Conservation (phyloP, 2,888 invertebrate genomes). For the Torymus tubicola region DNA sequence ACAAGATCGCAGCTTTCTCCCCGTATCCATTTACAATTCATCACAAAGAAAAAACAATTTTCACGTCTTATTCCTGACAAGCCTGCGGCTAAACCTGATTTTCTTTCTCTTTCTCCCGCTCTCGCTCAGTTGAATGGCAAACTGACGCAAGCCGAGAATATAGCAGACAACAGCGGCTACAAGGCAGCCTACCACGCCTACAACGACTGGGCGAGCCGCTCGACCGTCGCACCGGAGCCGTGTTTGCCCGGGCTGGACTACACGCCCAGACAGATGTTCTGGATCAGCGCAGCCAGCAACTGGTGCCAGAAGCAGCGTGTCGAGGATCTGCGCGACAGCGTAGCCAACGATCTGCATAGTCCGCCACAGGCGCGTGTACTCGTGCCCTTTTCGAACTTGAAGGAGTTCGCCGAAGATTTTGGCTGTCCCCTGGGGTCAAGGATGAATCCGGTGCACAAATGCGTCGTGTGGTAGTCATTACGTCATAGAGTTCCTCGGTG, state of each 20-base stretch:
- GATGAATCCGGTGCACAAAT: constrained; percentile 82
- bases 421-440: constrained; percentile 79
- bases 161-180: constrained; percentile 92
- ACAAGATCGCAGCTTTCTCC: no score
- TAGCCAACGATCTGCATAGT: constrained; percentile 89
- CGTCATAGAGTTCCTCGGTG: no score
- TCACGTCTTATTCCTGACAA: not conserved
- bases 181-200: constrained; percentile 94
- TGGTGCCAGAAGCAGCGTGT: constrained; percentile 81
- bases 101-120: no score
- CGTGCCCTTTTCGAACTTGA: constrained; percentile 81
- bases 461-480: constrained; percentile 78
- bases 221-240: constrained; percentile 75
- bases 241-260: constrained; percentile 85
- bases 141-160: constrained; percentile 87
- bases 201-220: constrained; percentile 82
- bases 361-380: constrained; percentile 82
- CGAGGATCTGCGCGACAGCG: constrained; percentile 86
- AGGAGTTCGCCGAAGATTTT: constrained; percentile 81
- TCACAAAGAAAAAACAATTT: no score
- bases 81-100: no score
- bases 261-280: constrained; percentile 75
- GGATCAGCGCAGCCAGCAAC: constrained; percentile 66
- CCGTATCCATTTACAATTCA: no score
- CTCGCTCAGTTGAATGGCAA: constrained; percentile 83